Conservation (phyloP, 1,140 invertebrate genomes). For the Atopsyche davidsoni region DNA sequence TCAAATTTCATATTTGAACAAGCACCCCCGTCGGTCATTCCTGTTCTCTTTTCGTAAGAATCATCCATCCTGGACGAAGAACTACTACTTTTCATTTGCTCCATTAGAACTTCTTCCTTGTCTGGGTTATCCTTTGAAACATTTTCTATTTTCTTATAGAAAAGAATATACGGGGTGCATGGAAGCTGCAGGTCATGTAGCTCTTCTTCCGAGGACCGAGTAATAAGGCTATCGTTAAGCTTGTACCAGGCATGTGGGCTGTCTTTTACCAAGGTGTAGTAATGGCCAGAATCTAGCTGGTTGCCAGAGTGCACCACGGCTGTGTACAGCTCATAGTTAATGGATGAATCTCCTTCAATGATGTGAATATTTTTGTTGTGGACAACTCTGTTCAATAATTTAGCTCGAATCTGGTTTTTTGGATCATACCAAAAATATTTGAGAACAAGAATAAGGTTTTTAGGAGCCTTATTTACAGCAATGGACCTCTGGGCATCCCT, state of each 20-base stretch:
- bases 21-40: background rate
- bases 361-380: conserved; percentile 56
- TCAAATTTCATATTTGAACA: background rate
- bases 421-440: conserved; percentile 76
- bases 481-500: conserved; percentile 72
- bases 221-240: conserved; percentile 73
- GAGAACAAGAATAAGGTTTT: conserved; percentile 71
- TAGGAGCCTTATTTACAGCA: conserved; percentile 63
- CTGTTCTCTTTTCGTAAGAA: background rate
- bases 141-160: conserved; percentile 52
- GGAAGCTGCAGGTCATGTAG: conserved; percentile 60
- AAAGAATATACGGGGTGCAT: conserved; percentile 77
- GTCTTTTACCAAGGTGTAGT: conserved; percentile 75
- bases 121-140: background rate
- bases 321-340: conserved; percentile 66
- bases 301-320: conserved; percentile 79
- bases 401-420: conserved; percentile 63
- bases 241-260: conserved; percentile 65
- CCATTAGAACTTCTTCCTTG: background rate
- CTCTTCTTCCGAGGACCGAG: conserved; percentile 52
- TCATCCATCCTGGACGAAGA: background rate
- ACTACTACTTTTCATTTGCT: background rate
- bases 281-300: conserved; percentile 78
- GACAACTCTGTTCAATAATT: conserved; percentile 61
- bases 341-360: conserved; percentile 43